Conservation (phyloP, 2,797 vertebrate genomes). For the Hemitrygon akajei region DNA sequence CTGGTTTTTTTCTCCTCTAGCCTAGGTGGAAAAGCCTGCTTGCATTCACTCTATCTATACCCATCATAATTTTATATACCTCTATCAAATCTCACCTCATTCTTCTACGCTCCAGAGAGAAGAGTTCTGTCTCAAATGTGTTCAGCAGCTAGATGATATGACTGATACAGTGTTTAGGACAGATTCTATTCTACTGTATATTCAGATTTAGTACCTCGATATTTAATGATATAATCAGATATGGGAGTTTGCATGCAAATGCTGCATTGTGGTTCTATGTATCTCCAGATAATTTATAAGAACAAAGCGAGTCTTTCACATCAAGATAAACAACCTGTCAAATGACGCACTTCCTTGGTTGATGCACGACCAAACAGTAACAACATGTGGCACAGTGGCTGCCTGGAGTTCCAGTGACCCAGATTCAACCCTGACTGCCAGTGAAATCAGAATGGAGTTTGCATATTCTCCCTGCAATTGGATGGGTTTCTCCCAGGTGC, state of each 20-base stretch:
- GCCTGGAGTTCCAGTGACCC: too few relatives aligned
- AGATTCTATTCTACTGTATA: not conserved
- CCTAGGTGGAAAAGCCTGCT: too few relatives aligned
- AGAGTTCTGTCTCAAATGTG: not conserved
- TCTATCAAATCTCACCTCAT: too few relatives aligned
- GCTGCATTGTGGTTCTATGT: not conserved
- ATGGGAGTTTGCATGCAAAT: not conserved
- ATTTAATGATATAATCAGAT: slow-evolving; percentile 19
- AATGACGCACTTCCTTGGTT: not conserved
- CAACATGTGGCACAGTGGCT: not conserved
- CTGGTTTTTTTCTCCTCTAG: too few relatives aligned
- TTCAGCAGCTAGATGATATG: not conserved
- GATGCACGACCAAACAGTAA: not conserved
- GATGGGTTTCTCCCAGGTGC: too few relatives aligned
- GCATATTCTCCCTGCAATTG: too few relatives aligned
- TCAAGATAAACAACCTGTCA: not conserved
- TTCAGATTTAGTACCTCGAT: not conserved
- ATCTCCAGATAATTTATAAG: slow-evolving; percentile 5
- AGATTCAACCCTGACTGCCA: too few relatives aligned
- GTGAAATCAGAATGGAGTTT: too few relatives aligned
- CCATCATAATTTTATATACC: too few relatives aligned
- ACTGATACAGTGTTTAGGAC: not conserved
- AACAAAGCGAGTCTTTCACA: not conserved
- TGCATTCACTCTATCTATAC: too few relatives aligned
- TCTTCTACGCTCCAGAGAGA: too few relatives aligned